A percentile compares a stretch with the other conserved stretches of the same genome.
phyloP scores from a whole-genome alignment of 1,140 invertebrate genomes.

The Drosophila tsacasi region DNA sequence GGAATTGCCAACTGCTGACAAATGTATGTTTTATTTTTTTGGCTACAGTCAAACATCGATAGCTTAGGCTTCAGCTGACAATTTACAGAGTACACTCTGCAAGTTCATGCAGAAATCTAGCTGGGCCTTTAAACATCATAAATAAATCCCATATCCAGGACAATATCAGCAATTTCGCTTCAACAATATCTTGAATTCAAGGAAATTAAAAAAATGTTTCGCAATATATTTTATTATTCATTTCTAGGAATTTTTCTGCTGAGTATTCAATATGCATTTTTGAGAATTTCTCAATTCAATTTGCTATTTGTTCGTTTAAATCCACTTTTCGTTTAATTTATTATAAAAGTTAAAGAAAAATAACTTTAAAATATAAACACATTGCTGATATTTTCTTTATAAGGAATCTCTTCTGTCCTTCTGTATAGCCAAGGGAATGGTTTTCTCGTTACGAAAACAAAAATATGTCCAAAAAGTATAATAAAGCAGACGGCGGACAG shows the following conservation, averaged over 20 bases:
- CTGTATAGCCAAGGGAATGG: slow-evolving; percentile 44
- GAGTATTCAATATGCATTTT: neutral
- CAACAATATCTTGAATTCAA: neutral
- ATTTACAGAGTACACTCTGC: neutral
- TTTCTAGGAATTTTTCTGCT: neutral
- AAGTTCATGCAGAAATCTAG: neutral
- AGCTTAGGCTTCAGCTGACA: neutral
- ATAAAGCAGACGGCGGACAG: slow-evolving; percentile 18
- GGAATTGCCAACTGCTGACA: slow-evolving; percentile 55
- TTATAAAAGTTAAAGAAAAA: neutral
- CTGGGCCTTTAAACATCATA: neutral
- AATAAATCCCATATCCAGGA: neutral
- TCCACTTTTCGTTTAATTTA: too few species aligned
- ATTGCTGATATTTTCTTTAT: neutral
- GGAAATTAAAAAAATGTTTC: neutral
- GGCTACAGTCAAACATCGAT: slow-evolving; percentile 28
- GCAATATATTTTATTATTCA: neutral
- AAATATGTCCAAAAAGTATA: slow-evolving; percentile 18
- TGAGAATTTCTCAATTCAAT: neutral
- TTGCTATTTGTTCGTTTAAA: neutral
- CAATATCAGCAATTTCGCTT: neutral
- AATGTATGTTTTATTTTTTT: slow-evolving; percentile 67
- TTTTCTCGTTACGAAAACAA: slow-evolving; percentile 31
- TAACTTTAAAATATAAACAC: too few species aligned
- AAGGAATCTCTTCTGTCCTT: slow-evolving; percentile 27